These are phyloP conservation scores for Liolophura sinensis DNA, from an alignment of 1,140 invertebrate genomes.

Conservation along the genomic window DNA sequence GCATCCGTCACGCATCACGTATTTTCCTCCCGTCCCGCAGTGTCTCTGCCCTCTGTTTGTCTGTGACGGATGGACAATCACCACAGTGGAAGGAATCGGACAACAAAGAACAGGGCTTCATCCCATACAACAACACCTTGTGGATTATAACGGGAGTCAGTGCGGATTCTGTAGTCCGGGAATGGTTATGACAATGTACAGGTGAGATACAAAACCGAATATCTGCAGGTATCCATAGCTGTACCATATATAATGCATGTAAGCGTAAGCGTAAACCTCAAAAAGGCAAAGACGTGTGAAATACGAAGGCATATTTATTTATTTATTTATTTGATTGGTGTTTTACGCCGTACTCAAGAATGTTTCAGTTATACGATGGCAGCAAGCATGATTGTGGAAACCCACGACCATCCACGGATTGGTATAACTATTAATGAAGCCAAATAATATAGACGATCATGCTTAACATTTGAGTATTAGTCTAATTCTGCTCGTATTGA, in stretches of 20 bases:
- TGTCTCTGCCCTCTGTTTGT: slow-evolving; percentile 72
- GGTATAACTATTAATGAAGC: too few relatives aligned
- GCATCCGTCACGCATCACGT: too few relatives aligned
- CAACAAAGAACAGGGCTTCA: slow-evolving; percentile 60
- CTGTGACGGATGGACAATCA: slow-evolving; percentile 76
- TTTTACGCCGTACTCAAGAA: too few relatives aligned
- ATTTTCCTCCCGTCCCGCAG: slow-evolving; percentile 31
- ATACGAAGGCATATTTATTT: neutral
- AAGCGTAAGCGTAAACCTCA: neutral
- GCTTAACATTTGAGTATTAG: too few relatives aligned
- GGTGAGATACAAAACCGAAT: slow-evolving; percentile 27
- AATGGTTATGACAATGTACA: slow-evolving; percentile 54
- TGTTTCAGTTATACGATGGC: too few relatives aligned
- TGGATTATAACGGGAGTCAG: slow-evolving; percentile 48
- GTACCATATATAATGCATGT: neutral
- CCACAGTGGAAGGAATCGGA: slow-evolving; percentile 79
- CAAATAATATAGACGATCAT: too few relatives aligned
- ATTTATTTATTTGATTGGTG: neutral
- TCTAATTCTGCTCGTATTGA: neutral
- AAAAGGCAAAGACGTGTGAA: neutral
- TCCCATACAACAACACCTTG: slow-evolving; percentile 39
- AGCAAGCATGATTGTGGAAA: too few relatives aligned
- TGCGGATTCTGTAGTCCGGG: slow-evolving; percentile 65
- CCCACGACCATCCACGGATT: too few relatives aligned
- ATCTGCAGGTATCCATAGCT: neutral